Conservation (phyloP, 2,797 vertebrate genomes). For the Eidolon dupreanum region DNA sequence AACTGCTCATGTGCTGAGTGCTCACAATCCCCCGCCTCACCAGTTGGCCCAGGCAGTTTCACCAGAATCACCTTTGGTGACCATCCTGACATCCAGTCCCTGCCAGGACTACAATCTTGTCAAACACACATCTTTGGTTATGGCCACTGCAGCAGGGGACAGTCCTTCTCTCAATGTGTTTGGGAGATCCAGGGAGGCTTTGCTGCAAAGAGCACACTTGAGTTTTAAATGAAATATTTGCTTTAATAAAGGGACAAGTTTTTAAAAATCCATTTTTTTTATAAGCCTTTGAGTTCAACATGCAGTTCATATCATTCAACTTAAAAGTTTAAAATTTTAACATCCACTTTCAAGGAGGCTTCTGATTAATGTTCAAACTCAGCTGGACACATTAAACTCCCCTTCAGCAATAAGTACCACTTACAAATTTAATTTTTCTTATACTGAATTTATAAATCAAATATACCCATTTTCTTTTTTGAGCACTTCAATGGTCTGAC, state of each 20-base stretch:
- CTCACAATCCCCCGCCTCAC: neutral
- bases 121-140: neutral
- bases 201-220: neutral
- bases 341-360: neutral
- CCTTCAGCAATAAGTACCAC: neutral
- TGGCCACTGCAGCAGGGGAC: accelerated
- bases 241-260: neutral
- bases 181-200: neutral
- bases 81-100: neutral
- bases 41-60: too few relatives aligned
- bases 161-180: neutral
- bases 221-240: neutral
- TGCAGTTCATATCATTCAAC: neutral
- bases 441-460: slow-evolving; percentile 48
- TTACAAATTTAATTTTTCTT: slow-evolving; percentile 40
- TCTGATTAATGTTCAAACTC: slow-evolving; percentile 27
- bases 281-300: neutral
- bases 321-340: slow-evolving; percentile 3
- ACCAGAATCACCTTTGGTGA: neutral
- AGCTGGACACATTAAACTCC: neutral
- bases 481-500: slow-evolving; percentile 12
- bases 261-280: neutral
- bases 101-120: neutral
- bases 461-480: slow-evolving; percentile 43
- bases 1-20: neutral